phyloP scores from a whole-genome alignment of 2,888 invertebrate genomes.

The Sarcophaga subvicina region DNA sequence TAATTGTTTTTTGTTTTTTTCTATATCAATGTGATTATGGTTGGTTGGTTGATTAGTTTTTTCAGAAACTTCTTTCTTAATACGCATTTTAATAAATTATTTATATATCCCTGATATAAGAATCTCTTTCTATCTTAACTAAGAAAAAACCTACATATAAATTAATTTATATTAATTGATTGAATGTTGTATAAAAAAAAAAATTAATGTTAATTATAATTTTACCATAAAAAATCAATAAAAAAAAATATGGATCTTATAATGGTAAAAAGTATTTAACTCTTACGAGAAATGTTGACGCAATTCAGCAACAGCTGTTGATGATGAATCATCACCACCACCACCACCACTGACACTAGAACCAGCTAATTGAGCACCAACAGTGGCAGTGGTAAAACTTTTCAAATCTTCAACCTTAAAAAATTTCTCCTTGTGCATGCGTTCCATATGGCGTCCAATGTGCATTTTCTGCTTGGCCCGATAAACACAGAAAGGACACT shows the following conservation, averaged over 20 bases:
- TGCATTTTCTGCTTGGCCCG: slow-evolving; percentile 93
- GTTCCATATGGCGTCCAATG: slow-evolving; percentile 91
- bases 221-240: slow-evolving; percentile 30
- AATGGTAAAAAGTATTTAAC: slow-evolving; percentile 26
- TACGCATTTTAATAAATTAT: slow-evolving; percentile 62
- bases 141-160: slow-evolving; percentile 37
- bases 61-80: slow-evolving; percentile 29
- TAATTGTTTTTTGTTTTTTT: slow-evolving; percentile 11
- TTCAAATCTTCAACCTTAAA: slow-evolving; percentile 81
- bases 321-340: slow-evolving; percentile 68
- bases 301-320: slow-evolving; percentile 74
- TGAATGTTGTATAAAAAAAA: slow-evolving; percentile 43
- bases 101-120: slow-evolving; percentile 67
- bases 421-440: slow-evolving; percentile 89
- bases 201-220: slow-evolving; percentile 28
- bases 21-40: slow-evolving; percentile 6
- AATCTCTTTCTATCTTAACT: slow-evolving; percentile 60
- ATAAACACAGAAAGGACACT: slow-evolving; percentile 92
- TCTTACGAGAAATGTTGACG: slow-evolving; percentile 79
- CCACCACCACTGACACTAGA: slow-evolving; percentile 69
- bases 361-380: slow-evolving; percentile 65
- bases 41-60: slow-evolving; percentile 11
- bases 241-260: not conserved
- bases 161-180: slow-evolving; percentile 23
- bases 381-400: slow-evolving; percentile 74